Conservation (phyloP, 1,140 invertebrate species). For the Berghia stephanieae region DNA sequence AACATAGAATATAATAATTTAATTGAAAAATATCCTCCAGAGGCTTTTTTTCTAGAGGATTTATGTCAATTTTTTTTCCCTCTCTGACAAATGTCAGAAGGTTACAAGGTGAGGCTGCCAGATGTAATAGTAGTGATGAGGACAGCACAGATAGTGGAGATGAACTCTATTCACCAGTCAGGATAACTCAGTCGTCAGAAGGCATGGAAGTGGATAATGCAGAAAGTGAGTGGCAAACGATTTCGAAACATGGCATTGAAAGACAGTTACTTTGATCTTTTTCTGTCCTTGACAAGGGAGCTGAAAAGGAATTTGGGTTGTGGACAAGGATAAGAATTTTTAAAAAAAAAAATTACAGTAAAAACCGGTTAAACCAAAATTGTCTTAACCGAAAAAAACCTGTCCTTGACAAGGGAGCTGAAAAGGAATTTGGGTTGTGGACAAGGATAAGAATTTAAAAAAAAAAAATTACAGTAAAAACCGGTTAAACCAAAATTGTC, state of each 20-base stretch:
- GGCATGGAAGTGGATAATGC: constrained; percentile 69
- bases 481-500: no score
- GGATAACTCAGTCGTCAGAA: constrained; percentile 57
- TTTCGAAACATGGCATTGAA: neutral
- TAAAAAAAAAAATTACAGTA: neutral
- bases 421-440: no score
- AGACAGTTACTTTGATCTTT: constrained; percentile 18
- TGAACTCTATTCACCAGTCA: constrained; percentile 61
- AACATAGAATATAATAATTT: no score
- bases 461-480: no score
- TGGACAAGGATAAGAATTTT: constrained; percentile 5
- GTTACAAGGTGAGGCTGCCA: constrained; percentile 41
- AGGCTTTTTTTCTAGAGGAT: no score
- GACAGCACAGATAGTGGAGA: constrained; percentile 64
- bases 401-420: no score
- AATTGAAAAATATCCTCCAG: no score
- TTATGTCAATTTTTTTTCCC: no score
- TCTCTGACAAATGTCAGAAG: no score
- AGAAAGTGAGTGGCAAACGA: constrained; percentile 64
- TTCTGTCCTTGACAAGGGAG: constrained; percentile 10
- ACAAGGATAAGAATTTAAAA: no score
- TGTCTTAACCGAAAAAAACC: constrained; percentile 1
- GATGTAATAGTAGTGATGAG: constrained; percentile 51
- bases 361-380: neutral
- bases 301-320: constrained; percentile 33